Conservation (phyloP, 2,888 invertebrate species). For the Chrysolina americana region DNA sequence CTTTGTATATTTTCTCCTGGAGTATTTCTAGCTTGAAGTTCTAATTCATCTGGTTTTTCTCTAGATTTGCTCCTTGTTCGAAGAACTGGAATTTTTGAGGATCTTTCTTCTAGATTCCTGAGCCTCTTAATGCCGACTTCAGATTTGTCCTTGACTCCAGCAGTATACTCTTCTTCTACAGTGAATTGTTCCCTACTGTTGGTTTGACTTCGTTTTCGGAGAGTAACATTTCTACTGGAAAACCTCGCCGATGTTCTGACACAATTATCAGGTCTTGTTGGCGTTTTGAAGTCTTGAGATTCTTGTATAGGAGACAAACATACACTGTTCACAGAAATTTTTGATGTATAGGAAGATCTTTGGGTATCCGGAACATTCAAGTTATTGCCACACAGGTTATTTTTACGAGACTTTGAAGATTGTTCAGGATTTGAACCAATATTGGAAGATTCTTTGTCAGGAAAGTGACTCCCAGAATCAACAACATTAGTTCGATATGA, state of each 20-base stretch:
- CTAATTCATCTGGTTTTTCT: constrained; percentile 17
- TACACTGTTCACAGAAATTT: neutral
- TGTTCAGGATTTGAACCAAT: no score
- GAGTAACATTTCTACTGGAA: constrained; percentile 2
- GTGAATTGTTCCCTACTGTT: neutral
- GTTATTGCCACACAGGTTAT: neutral
- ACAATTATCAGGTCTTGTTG: neutral
- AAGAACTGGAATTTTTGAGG: constrained; percentile 21
- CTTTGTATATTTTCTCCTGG: neutral
- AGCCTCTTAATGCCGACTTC: neutral
- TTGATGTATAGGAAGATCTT: neutral
- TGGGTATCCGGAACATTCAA: neutral
- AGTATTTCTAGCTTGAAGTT: neutral
- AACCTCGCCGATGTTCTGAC: neutral
- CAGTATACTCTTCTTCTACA: neutral
- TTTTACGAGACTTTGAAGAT: neutral
- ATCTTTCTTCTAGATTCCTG: neutral
- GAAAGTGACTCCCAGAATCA: no score
- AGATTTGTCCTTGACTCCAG: neutral
- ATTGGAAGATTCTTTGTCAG: no score
- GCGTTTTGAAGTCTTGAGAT: neutral
- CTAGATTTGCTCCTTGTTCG: constrained; percentile 29
- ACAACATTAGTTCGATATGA: no score
- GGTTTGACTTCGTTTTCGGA: constrained; percentile 5
- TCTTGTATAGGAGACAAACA: neutral